phyloP scores from a whole-genome alignment of 2,113 vertebrate species.

The Limanda limanda region DNA sequence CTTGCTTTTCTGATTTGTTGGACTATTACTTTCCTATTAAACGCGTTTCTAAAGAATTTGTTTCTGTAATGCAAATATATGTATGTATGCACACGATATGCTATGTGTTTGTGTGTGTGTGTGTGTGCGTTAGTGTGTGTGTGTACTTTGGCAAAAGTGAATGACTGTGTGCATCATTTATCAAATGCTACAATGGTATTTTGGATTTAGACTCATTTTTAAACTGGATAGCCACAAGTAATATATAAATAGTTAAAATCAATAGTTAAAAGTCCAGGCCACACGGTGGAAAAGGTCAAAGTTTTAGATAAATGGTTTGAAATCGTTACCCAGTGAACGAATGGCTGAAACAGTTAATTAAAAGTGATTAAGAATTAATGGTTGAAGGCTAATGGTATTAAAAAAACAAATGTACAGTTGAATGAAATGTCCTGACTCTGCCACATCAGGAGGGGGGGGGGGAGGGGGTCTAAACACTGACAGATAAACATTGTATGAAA shows the following conservation, averaged over 20 bases:
- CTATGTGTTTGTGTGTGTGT: neutral
- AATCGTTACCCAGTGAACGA: neutral
- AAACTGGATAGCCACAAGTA: neutral
- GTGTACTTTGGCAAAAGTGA: no score
- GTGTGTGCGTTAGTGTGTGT: neutral
- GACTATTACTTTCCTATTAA: slow-evolving; percentile 62
- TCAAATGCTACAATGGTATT: neutral
- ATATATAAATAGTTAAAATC: neutral
- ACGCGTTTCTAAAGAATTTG: slow-evolving; percentile 42
- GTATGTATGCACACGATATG: neutral
- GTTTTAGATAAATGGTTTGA: neutral
- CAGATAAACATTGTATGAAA: slow-evolving; percentile 10
- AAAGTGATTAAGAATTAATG: neutral
- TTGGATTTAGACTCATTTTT: neutral
- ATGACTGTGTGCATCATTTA: no score
- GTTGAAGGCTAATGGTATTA: neutral
- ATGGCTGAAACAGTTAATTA: neutral
- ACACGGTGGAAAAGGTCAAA: neutral
- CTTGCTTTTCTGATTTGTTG: slow-evolving; percentile 71
- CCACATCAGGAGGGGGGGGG: neutral
- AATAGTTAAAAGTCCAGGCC: neutral
- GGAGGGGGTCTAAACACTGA: neutral
- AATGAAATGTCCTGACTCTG: neutral
- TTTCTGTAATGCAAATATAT: neutral
- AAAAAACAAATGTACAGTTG: neutral